Conservation (phyloP, 1,140 invertebrate genomes). For the Monomorium pharaonis region DNA sequence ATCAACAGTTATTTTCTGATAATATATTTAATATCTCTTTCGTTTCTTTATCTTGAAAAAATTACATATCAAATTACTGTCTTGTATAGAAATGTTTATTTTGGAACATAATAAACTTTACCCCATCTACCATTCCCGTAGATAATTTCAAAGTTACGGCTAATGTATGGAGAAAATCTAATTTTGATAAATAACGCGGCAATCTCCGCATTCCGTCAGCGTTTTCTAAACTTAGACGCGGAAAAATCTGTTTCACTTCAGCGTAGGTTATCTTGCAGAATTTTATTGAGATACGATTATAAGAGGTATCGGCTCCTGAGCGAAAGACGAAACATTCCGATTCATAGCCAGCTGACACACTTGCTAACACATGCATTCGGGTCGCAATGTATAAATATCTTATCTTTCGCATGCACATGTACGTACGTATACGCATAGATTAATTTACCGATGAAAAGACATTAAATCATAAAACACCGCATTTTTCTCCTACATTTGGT, state of each 20-base stretch:
- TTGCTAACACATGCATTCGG: constrained; percentile 50
- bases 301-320: constrained; percentile 8
- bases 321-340: constrained; percentile 38
- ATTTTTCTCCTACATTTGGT: background rate
- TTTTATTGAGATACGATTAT: background rate
- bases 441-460: constrained; percentile 1
- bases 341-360: constrained; percentile 35
- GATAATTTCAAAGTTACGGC: background rate
- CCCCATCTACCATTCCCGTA: background rate
- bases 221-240: background rate
- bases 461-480: background rate
- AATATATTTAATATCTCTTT: background rate
- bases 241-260: background rate
- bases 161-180: background rate
- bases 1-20: background rate
- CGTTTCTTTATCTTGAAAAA: background rate
- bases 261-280: background rate
- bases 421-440: constrained; percentile 13
- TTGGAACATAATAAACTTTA: background rate
- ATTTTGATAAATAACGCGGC: background rate
- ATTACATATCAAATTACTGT: background rate
- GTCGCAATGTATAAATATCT: constrained; percentile 53
- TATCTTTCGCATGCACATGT: constrained; percentile 1
- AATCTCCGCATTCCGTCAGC: background rate
- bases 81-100: background rate